Percentiles rank a stretch among this genome's conserved stretches.
Evolutionary conservation across 2,888 invertebrate genomes (phyloP).

Genomic region (Aromia moschata): DNA sequence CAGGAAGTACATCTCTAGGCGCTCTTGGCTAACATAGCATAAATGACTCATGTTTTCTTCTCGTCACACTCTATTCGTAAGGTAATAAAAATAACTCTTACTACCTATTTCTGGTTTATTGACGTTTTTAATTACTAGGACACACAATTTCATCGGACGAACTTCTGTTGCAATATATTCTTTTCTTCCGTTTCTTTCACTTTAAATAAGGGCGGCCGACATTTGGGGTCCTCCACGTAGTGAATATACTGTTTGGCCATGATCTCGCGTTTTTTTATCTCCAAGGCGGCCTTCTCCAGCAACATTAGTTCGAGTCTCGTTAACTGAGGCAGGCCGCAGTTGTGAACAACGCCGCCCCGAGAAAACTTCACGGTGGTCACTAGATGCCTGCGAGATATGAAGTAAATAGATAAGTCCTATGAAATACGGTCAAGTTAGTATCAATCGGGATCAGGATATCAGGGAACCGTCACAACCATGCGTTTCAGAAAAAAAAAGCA

Average conservation of each 20-base stretch:
- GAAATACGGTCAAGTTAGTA: too few relatives aligned
- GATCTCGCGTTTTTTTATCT: conserved; percentile 55
- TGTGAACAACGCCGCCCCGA: conserved; percentile 63
- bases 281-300: conserved; percentile 61
- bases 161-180: conserved; percentile 38
- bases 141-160: conserved; percentile 34
- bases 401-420: too few relatives aligned
- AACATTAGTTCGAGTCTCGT: conserved; percentile 60
- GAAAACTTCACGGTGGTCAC: conserved; percentile 63
- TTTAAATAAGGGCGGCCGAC: conserved; percentile 40
- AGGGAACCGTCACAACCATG: too few relatives aligned
- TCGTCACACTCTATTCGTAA: too few relatives aligned
- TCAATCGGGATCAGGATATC: too few relatives aligned
- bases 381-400: conserved; percentile 56
- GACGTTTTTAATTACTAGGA: too few relatives aligned
- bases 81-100: too few relatives aligned
- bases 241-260: conserved; percentile 48
- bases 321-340: conserved; percentile 65
- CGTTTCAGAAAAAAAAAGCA: too few relatives aligned
- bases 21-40: too few relatives aligned
- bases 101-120: too few relatives aligned
- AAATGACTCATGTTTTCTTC: too few relatives aligned
- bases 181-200: conserved; percentile 40
- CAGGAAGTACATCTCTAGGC: too few relatives aligned
- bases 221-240: conserved; percentile 35